Evolutionary conservation across 2,888 invertebrate genomes (phyloP), one percentile per base, ranked within the genome.

Genomic region (Eumerus sabulonum): DNA sequence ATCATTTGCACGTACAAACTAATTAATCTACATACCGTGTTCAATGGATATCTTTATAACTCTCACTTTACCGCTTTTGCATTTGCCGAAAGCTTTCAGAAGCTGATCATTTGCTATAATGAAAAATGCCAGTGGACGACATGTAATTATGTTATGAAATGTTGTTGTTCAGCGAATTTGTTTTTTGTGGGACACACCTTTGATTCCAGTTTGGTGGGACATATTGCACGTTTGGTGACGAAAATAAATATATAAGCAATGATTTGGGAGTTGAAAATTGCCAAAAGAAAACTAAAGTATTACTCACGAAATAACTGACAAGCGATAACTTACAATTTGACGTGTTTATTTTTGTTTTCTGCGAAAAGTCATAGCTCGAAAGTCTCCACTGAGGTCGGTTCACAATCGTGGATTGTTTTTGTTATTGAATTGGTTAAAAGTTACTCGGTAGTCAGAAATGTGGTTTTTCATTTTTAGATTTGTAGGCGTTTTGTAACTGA

Each of bases 171-270:
- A 4, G 1, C 7, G 12, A 1, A n/a, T n/a, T n/a, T n/a, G n/a
- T 7, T 17, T n/a, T 9, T n/a, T 47, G 54, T 38, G 35, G 38
- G 38, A 66, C 81, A 76, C 90, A 95, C 96, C 95, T 92, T 93
- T 94, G 83, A 96, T 96, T 87, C 96, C 96, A 13, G 96, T 96
- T 91, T 96, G 96, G 88, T 96, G 96, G 86, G 96, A 96, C 96
- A 96, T 96, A 87, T 85, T 90, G 64, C 63, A 63, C 59, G 50
- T 68, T 27, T 64, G 59, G 18, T 70, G 70, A 68, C 68, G 68
- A 50, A 60, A 54, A 62, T 48, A 16, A 48, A 40, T 70, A 71
- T 71, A 50, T 62, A 16, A 56, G 44, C 47, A 13, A 14, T 19
- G 53, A 17, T 47, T 16, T 14, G 7, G 13, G 12, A 17, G 9